phyloP scores from a whole-genome alignment of 2,888 invertebrate genomes.

The Patella ulyssiponensis region DNA sequence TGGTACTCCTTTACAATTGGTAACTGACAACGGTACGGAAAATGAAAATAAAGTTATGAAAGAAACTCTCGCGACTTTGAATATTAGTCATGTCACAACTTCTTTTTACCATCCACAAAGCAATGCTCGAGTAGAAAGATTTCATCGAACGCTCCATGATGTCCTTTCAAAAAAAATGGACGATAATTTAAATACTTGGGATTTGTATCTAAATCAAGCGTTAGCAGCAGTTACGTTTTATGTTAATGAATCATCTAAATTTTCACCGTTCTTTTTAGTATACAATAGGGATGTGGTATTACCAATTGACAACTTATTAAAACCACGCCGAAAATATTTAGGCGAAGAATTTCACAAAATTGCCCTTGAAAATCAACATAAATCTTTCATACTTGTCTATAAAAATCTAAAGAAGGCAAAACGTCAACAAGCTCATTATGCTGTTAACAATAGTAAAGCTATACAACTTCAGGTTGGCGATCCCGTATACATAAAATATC shows the following conservation, averaged over 20 bases:
- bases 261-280: slow-evolving; percentile 8
- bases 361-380: slow-evolving; percentile 19
- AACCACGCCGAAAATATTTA: slow-evolving; percentile 6
- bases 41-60: slow-evolving; percentile 22
- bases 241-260: not conserved
- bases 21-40: slow-evolving; percentile 30
- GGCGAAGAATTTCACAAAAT: slow-evolving; percentile 2
- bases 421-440: not conserved
- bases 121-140: slow-evolving; percentile 20
- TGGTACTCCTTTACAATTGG: slow-evolving; percentile 24
- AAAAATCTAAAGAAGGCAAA: not conserved
- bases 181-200: slow-evolving; percentile 12
- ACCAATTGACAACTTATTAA: slow-evolving; percentile 10
- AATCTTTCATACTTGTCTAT: not conserved
- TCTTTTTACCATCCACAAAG: slow-evolving; percentile 19
- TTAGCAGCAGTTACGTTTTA: slow-evolving; percentile 15
- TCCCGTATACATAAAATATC: slow-evolving; percentile 28
- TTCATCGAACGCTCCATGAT: slow-evolving; percentile 22
- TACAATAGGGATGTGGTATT: slow-evolving; percentile 10
- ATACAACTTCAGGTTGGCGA: slow-evolving; percentile 22
- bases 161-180: slow-evolving; percentile 15
- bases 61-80: slow-evolving; percentile 17
- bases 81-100: slow-evolving; percentile 15
- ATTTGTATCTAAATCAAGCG: slow-evolving; percentile 12
- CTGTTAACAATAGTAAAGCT: slow-evolving; percentile 5